phyloP scores from a whole-genome alignment of 2,113 vertebrate species.

The Psilopsiagon aurifrons region DNA sequence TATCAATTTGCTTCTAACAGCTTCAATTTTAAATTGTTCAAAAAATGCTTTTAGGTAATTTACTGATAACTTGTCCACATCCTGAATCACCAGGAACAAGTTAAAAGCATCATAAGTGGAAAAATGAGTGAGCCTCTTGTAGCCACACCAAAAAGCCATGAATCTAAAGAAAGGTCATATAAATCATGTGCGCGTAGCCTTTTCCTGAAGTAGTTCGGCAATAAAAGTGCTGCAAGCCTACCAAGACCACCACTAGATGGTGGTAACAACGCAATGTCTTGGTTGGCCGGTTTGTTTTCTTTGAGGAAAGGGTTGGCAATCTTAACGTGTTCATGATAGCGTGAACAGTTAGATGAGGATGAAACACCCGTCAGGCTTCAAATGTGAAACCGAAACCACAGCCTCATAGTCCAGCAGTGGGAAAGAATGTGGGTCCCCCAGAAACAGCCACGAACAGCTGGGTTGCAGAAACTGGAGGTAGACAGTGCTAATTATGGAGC shows the following conservation, averaged over 20 bases:
- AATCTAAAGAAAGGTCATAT: not conserved
- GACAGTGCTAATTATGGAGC: not conserved
- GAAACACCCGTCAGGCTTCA: not conserved
- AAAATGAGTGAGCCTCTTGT: not conserved
- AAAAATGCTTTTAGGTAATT: not conserved
- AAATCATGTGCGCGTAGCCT: not conserved
- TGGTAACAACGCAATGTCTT: not conserved
- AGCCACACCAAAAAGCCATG: not conserved
- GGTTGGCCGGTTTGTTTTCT: not conserved
- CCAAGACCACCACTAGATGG: constrained; percentile 16
- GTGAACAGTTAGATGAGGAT: not conserved
- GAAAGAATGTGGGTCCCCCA: not conserved
- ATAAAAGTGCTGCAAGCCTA: fast-evolving
- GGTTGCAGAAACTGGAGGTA: not conserved
- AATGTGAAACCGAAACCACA: not conserved
- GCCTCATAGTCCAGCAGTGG: not conserved
- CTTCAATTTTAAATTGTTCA: not conserved
- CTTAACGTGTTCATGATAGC: not conserved
- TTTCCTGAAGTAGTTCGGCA: not conserved
- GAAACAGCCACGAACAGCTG: not conserved
- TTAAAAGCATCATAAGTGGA: not conserved
- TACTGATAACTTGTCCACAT: not conserved
- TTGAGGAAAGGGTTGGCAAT: no score
- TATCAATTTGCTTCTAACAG: not conserved
- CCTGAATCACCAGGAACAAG: not conserved